phyloP scores from a whole-genome alignment of 2,888 invertebrate genomes.

The Meteorus cinctellus region DNA sequence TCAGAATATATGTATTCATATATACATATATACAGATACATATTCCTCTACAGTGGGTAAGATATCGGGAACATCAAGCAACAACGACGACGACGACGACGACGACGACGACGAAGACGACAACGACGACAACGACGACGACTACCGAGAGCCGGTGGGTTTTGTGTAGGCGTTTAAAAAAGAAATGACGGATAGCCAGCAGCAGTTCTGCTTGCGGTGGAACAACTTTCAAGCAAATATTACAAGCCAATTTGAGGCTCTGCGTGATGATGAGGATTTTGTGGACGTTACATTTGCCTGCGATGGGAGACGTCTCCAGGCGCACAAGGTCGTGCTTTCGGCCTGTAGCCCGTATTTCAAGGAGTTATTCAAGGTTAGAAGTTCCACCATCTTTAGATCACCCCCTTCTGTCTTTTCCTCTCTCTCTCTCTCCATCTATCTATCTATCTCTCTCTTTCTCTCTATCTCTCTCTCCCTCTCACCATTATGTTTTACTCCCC shows the following conservation, averaged over 20 bases:
- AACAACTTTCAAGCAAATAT: conserved; percentile 92
- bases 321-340: conserved; percentile 89
- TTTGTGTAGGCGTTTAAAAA: conserved; percentile 62
- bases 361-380: conserved; percentile 87
- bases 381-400: conserved; percentile 27
- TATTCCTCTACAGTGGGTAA: conserved; percentile 28
- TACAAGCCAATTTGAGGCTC: conserved; percentile 88
- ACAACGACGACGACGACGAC: conserved; percentile 22
- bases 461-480: background rate
- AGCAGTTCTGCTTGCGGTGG: conserved; percentile 93
- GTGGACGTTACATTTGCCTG: conserved; percentile 92
- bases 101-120: conserved; percentile 35
- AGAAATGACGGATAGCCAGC: conserved; percentile 77
- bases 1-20: conserved; percentile 26
- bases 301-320: conserved; percentile 87
- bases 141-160: conserved; percentile 58
- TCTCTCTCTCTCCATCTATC: background rate
- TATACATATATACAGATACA: conserved; percentile 22
- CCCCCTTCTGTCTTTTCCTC: conserved; percentile 5
- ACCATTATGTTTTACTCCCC: conserved; percentile 25
- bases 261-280: conserved; percentile 90
- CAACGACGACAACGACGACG: conserved; percentile 34
- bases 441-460: too few relatives aligned
- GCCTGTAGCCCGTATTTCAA: conserved; percentile 93
- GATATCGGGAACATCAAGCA: conserved; percentile 30